These are phyloP conservation scores for Plodia interpunctella DNA, from an alignment of 1,140 invertebrate genomes.

Conservation along the genomic window DNA sequence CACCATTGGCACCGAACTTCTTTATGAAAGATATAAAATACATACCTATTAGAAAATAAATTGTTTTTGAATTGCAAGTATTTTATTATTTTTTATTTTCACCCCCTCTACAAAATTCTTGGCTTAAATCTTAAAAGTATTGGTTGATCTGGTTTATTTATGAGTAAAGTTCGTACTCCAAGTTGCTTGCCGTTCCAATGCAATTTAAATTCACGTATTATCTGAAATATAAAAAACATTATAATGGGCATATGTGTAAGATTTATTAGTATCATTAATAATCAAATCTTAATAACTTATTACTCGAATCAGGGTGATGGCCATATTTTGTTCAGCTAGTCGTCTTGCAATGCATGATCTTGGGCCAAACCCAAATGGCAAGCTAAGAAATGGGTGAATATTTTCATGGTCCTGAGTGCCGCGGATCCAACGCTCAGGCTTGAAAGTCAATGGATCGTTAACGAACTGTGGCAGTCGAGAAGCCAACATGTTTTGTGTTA, in stretches of 20 bases:
- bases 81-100: slow-evolving; percentile 11
- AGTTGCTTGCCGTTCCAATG: slow-evolving; percentile 81
- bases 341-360: slow-evolving; percentile 91
- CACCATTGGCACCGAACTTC: background rate
- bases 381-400: slow-evolving; percentile 85
- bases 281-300: slow-evolving; percentile 16
- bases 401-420: slow-evolving; percentile 68
- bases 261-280: slow-evolving; percentile 11
- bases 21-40: too few relatives aligned
- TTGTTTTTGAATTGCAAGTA: background rate
- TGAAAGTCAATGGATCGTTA: slow-evolving; percentile 81
- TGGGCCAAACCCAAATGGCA: slow-evolving; percentile 94
- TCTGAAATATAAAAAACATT: slow-evolving; percentile 75
- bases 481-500: slow-evolving; percentile 91
- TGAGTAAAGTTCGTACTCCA: slow-evolving; percentile 82
- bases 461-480: slow-evolving; percentile 86
- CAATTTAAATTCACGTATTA: slow-evolving; percentile 82
- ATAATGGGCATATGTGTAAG: background rate
- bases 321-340: slow-evolving; percentile 93
- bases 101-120: slow-evolving; percentile 31
- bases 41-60: background rate
- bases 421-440: slow-evolving; percentile 88
- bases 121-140: slow-evolving; percentile 79
- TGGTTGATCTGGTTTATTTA: slow-evolving; percentile 88
- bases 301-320: slow-evolving; percentile 87